Conservation (phyloP, 2,888 invertebrate genomes). For the Ceratothoa steindachneri region DNA sequence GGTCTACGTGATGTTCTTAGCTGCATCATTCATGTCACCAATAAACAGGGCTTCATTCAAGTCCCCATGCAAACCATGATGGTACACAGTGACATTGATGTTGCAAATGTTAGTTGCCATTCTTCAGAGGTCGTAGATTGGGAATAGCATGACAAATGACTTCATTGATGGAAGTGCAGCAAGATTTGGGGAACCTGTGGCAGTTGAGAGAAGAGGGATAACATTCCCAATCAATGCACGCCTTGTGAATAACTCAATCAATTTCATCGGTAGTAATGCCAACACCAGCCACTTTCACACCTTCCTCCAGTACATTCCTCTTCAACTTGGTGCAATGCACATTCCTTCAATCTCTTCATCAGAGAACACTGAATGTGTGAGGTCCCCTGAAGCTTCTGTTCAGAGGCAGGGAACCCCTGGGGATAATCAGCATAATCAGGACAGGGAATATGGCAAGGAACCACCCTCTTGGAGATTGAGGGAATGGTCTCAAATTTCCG, state of each 20-base stretch:
- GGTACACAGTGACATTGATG: constrained; percentile 94
- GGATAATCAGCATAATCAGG: constrained; percentile 97
- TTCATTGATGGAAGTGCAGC: constrained; percentile 92
- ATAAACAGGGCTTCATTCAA: constrained; percentile 96
- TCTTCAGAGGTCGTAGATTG: constrained; percentile 78
- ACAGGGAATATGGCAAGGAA: constrained; percentile 75
- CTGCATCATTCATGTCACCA: constrained; percentile 79
- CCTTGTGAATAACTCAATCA: constrained; percentile 85
- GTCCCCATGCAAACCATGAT: constrained; percentile 97
- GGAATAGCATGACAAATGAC: constrained; percentile 83
- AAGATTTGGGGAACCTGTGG: constrained; percentile 95
- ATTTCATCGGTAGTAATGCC: constrained; percentile 97
- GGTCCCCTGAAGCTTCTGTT: constrained; percentile 65
- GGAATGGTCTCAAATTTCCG: constrained; percentile 77
- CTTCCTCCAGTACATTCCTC: constrained; percentile 81
- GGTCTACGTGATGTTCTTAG: constrained; percentile 79
- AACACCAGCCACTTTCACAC: constrained; percentile 78
- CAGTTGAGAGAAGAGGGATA: constrained; percentile 98
- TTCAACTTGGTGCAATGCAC: constrained; percentile 71
- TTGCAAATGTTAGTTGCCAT: constrained; percentile 96
- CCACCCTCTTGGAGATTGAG: constrained; percentile 71
- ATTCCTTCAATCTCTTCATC: constrained; percentile 96
- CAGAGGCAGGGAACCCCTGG: constrained; percentile 67
- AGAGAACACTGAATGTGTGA: constrained; percentile 80
- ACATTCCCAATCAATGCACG: constrained; percentile 86